Evolutionary conservation across 2,797 vertebrate species (phyloP).

Genomic region (Lacerta viridis): DNA sequence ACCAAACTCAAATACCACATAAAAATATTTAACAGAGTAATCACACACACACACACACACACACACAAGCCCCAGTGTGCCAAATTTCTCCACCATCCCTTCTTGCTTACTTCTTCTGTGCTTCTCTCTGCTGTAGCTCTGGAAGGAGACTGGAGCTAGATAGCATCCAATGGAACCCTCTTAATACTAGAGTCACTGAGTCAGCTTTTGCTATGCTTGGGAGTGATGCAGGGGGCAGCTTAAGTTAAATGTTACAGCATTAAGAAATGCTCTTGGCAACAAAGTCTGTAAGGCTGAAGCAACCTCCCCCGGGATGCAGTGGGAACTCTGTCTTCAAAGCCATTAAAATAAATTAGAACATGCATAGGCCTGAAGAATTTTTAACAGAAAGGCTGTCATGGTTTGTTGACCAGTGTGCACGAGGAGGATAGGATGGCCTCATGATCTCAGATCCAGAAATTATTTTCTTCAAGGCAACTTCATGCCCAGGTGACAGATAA

Average conservation of each 20-base stretch:
- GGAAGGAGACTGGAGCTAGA: neutral
- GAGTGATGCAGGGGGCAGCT: neutral
- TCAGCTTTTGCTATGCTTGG: neutral
- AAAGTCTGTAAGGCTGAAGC: conserved; percentile 13
- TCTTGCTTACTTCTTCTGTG: too few relatives aligned
- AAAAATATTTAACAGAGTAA: neutral
- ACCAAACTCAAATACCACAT: neutral
- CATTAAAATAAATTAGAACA: conserved; percentile 22
- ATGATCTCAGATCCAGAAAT: neutral
- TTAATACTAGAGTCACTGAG: neutral
- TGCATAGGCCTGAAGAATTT: conserved; percentile 5
- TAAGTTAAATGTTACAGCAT: neutral
- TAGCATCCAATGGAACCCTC: neutral
- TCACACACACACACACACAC: too few relatives aligned
- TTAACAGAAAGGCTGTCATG: neutral
- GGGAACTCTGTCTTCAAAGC: neutral
- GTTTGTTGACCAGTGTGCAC: neutral
- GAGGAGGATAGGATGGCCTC: neutral
- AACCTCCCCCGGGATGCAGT: conserved; percentile 5
- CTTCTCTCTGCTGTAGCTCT: neutral
- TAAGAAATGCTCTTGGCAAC: conserved; percentile 19
- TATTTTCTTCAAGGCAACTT: neutral
- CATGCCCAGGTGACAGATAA: neutral
- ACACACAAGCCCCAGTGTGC: too few relatives aligned
- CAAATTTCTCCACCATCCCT: too few relatives aligned